Base-by-base conservation (phyloP, 2,888 invertebrate genomes). In the Hypercompe scribonia region DNA sequence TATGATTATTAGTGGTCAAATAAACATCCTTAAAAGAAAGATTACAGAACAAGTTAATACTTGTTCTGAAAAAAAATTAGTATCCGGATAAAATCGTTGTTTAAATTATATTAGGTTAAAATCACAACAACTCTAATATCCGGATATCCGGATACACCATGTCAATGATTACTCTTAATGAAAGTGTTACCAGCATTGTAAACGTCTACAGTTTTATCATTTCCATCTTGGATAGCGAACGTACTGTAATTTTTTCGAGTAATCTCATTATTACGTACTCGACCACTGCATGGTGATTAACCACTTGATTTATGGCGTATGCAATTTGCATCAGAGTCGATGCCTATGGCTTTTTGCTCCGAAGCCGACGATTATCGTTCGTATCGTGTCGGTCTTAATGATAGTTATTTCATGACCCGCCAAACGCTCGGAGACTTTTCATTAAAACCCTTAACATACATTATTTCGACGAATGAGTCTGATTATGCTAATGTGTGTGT, bases 311-410 rank as follows among this genome's bases (percentile, higher is more conserved):
- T 95, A 95, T 95, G 91, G 93, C 93, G 88, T 90, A 90, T 93
- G 94, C 95, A 95, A 95, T 95, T 95, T 95, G 92, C 95, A 95
- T 95, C 94, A 90, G 89, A 91, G 89, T 90, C 89, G 91, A 92
- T 92, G 92, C 90, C n/a, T 89, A 92, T 93, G 90, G 93, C 92
- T 95, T 95, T 95, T 95, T 95, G 92, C 94, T 87, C 74, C 90
- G 90, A 83, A 92, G 88, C 89, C 91, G 93, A 94, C 94, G 92
- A 95, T 95, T 95, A 95, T 95, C 94, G 92, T 93, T 92, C 93
- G 93, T 94, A 95, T 95, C 95, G 95, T 93, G 95, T 94, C 93
- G 93, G 91, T 86, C 89, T 92, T 95, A 95, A 95, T 95, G 93
- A 94, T 94, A 92, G 95, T 95, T 91, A 95, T 95, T 94, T 94